phyloP scores from a whole-genome alignment of 2,888 invertebrate genomes.

The Loripinus fragilis region DNA sequence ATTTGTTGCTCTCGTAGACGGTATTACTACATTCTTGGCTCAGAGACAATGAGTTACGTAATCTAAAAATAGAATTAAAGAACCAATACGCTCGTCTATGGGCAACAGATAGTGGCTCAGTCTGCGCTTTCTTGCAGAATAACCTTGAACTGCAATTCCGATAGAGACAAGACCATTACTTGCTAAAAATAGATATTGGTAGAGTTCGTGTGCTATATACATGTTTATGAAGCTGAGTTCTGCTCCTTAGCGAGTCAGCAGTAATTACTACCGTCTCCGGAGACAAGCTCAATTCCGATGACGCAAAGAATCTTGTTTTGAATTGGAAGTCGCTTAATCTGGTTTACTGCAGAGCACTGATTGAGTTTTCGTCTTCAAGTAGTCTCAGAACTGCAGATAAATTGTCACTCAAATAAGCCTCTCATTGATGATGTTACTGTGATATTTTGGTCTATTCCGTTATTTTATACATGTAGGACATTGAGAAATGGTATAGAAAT shows the following conservation, averaged over 20 bases:
- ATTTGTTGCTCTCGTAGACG: conserved; percentile 14
- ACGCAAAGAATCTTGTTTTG: conserved; percentile 7
- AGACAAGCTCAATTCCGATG: conserved; percentile 7
- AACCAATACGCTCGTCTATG: neutral
- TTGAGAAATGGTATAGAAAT: no score
- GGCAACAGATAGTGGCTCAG: neutral
- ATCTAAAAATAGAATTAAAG: conserved; percentile 19
- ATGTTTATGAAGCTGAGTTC: conserved; percentile 7
- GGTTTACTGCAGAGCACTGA: conserved; percentile 10
- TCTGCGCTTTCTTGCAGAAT: neutral
- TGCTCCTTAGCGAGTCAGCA: neutral
- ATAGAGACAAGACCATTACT: conserved; percentile 16
- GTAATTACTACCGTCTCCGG: conserved; percentile 1
- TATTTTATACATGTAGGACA: no score
- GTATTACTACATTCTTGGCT: conserved; percentile 6
- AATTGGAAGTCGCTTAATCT: conserved; percentile 17
- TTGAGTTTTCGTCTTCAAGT: conserved; percentile 11
- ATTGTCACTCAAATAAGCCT: no score
- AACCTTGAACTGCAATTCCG: conserved; percentile 19
- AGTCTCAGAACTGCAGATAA: no score
- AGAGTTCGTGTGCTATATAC: conserved; percentile 14
- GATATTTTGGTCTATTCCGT: no score
- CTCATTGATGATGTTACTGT: no score
- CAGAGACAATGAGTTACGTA: conserved; percentile 19
- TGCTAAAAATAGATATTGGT: conserved; percentile 17